phyloP scores from a whole-genome alignment of 2,888 invertebrate genomes.

The Apamea monoglypha region DNA sequence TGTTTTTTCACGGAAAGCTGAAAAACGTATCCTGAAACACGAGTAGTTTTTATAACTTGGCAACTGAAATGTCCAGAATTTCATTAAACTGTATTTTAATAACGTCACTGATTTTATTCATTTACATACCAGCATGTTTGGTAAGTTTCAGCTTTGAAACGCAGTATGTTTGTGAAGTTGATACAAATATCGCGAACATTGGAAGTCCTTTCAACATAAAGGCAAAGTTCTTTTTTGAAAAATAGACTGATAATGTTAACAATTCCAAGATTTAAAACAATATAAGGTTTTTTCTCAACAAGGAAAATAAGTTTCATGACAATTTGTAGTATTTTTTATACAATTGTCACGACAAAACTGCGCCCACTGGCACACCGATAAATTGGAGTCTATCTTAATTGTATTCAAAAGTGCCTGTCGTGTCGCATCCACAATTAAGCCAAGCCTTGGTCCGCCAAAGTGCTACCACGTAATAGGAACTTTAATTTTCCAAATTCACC shows the following conservation, averaged over 20 bases:
- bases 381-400: constrained; percentile 53
- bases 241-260: neutral
- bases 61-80: constrained; percentile 2
- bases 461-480: constrained; percentile 70
- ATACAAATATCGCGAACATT: neutral
- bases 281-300: neutral
- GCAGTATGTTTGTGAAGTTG: neutral
- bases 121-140: neutral
- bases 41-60: constrained; percentile 1
- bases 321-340: constrained; percentile 14
- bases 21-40: neutral
- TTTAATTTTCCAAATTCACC: constrained; percentile 90
- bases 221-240: neutral
- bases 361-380: constrained; percentile 33
- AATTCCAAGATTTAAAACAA: neutral
- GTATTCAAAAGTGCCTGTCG: constrained; percentile 62
- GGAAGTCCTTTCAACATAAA: neutral
- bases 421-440: constrained; percentile 67
- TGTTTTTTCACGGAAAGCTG: constrained; percentile 1
- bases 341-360: constrained; percentile 16
- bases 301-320: neutral
- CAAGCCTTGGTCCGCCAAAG: constrained; percentile 62
- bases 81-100: constrained; percentile 2
- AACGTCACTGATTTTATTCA: neutral
- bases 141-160: neutral